These are phyloP conservation scores for Hirtodrosophila trivittata DNA, from an alignment of 2,888 invertebrate species.

Conservation along the genomic window DNA sequence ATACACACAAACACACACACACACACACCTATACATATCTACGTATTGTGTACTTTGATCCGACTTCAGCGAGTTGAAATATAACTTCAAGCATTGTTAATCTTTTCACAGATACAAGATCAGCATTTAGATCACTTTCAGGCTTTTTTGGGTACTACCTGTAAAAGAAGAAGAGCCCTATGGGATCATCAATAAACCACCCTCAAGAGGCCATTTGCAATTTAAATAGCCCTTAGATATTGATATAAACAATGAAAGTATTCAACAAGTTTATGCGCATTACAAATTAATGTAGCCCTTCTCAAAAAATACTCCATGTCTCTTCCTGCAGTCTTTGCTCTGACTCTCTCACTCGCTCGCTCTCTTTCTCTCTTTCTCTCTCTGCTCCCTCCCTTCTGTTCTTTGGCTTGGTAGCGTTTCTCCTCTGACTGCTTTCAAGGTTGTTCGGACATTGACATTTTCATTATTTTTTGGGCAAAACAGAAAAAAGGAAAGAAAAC, in stretches of 20 bases:
- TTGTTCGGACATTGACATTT: conserved; percentile 84
- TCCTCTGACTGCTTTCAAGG: conserved; percentile 83
- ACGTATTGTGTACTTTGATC: too few relatives aligned
- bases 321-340: conserved; percentile 10
- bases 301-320: conserved; percentile 24
- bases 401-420: conserved; percentile 68
- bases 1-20: too few relatives aligned
- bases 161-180: too few relatives aligned
- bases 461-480: conserved; percentile 74
- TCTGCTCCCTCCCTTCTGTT: conserved; percentile 41
- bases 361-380: conserved; percentile 19
- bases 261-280: conserved; percentile 65
- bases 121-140: too few relatives aligned
- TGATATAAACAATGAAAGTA: conserved; percentile 40
- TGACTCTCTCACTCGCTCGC: conserved; percentile 17
- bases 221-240: conserved; percentile 58
- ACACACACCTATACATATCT: too few relatives aligned
- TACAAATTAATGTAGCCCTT: conserved; percentile 59
- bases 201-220: conserved; percentile 40
- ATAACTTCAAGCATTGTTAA: too few relatives aligned
- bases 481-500: conserved; percentile 34
- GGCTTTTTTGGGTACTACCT: conserved; percentile 21
- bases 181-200: not conserved
- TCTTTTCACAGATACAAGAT: too few relatives aligned
- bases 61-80: too few relatives aligned